A percentile compares a stretch with the other conserved stretches of the same genome.
Conservation (phyloP, 2,797 vertebrate genomes). For the Dipus sagitta region DNA sequence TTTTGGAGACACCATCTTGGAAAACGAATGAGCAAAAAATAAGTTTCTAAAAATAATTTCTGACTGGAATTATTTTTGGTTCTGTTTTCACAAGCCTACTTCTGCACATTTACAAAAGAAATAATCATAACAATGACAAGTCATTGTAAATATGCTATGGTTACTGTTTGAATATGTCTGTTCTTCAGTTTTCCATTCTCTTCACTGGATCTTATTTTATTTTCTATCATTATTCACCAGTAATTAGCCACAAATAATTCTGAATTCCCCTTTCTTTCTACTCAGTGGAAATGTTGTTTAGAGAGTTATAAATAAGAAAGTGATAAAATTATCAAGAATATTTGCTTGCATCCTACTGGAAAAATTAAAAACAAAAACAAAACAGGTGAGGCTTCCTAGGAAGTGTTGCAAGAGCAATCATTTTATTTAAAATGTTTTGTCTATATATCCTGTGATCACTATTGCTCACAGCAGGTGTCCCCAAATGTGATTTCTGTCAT, state of each 20-base stretch:
- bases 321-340: background rate
- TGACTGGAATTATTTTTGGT: background rate
- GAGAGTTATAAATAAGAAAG: background rate
- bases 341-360: slow-evolving; percentile 19
- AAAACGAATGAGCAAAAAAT: background rate
- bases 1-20: background rate
- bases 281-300: slow-evolving; percentile 44
- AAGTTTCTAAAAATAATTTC: no score
- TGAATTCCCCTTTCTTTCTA: background rate
- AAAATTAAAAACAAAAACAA: slow-evolving; percentile 58
- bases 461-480: background rate
- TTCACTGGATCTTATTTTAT: background rate
- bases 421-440: slow-evolving; percentile 24
- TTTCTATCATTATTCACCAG: background rate
- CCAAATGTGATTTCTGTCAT: slow-evolving; percentile 30
- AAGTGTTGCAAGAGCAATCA: slow-evolving; percentile 48
- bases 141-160: fast-evolving
- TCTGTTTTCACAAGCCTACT: background rate
- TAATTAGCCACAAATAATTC: background rate
- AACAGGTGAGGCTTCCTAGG: slow-evolving; percentile 49
- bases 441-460: background rate
- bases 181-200: background rate
- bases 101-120: background rate
- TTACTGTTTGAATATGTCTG: background rate
- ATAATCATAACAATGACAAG: background rate